Base-by-base conservation (phyloP, 2,113 vertebrate genomes). In the Halcyon malimbica region DNA sequence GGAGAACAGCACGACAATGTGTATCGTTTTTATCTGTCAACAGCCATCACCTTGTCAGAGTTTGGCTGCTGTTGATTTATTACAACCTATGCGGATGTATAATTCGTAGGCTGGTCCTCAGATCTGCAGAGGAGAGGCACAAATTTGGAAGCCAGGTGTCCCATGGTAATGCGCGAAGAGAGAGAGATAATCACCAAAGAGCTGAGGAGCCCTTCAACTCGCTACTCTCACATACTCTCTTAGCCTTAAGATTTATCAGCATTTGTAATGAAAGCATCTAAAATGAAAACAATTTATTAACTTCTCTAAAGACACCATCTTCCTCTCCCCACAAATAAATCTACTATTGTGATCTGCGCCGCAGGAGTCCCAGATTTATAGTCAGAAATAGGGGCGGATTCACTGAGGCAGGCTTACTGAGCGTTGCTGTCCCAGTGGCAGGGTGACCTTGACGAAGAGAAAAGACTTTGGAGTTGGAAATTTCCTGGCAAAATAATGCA, bases 21-120 rank as follows among this genome's bases (percentile, higher is more conserved):
- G 68, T 96, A 96, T 97, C 93, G 50, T 62, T 97, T 97, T 97
- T 96, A 98, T 97, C 97, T 97, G 97, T 98, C 97, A 97, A 97
- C 97, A 95, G 96, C 93, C 96, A 97, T 97, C 96, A 96, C 95
- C 96, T 95, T 97, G 97, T 98, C 97, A 97, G 97, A 75, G 95
- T 96, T 97, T 85, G 92, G 87, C 84, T 93, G 94, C 91, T 94
- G 90, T 97, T 98, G 97, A 98, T 98, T 98, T 98, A 98, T 98
- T 97, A 93, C 97, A 96, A 93, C 94, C 93, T 97, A 93, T 95
- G 96, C 0, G 96, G 97, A 97, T 96, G 96, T 90, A 93, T 97
- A 97, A 98, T 97, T 97, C 97, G 96, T 97, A 97, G 96, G 95
- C 87, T 93, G 85, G 95, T 90, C 95, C 74, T 95, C 76, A 90